phyloP scores from a whole-genome alignment of 2,888 invertebrate species.

The Leucozona laternaria region DNA sequence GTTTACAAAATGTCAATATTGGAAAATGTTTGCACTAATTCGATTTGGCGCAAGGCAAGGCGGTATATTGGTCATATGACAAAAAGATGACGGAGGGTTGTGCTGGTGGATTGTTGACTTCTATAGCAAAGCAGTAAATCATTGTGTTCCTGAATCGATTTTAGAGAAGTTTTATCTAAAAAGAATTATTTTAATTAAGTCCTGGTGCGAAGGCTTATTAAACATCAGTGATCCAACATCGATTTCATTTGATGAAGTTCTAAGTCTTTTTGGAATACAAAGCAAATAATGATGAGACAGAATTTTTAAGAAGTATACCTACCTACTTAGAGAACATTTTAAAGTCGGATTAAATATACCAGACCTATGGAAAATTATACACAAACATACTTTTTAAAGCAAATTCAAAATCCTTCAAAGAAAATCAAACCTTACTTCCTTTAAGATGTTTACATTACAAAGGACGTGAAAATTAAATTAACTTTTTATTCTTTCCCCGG shows the following conservation, averaged over 20 bases:
- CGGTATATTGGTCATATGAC: not conserved
- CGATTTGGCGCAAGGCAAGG: not conserved
- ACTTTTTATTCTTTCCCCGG: not conserved
- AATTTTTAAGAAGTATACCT: too few relatives aligned
- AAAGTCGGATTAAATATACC: too few relatives aligned
- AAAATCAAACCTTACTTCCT: not conserved
- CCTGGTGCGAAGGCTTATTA: not conserved
- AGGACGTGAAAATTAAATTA: slow-evolving; percentile 6
- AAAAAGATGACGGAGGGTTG: not conserved
- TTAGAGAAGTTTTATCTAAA: not conserved
- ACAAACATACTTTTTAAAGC: not conserved
- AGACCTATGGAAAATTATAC: too few relatives aligned
- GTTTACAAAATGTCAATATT: slow-evolving; percentile 17
- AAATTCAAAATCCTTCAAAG: not conserved
- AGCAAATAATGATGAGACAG: not conserved
- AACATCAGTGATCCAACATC: too few relatives aligned
- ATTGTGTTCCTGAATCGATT: not conserved
- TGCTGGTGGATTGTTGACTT: not conserved
- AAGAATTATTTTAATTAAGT: not conserved
- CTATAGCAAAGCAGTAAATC: not conserved
- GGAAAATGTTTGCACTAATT: not conserved
- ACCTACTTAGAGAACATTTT: too few relatives aligned
- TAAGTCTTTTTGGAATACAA: not conserved
- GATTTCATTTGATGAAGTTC: not conserved
- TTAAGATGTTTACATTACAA: not conserved